phyloP scores from a whole-genome alignment of 2,113 vertebrate genomes.

The Uria lomvia region DNA sequence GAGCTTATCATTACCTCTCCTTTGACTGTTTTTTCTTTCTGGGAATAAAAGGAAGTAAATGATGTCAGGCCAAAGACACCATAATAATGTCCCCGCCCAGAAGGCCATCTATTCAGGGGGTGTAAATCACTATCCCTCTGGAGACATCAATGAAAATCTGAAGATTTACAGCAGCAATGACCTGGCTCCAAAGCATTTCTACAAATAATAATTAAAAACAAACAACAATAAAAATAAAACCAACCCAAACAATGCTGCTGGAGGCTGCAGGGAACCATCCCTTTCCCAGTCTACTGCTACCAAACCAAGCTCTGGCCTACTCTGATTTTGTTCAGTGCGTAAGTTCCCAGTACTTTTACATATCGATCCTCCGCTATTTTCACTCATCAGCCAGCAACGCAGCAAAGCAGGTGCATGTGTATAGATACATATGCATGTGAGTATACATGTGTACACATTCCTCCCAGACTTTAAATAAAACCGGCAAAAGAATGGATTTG shows the following conservation, averaged over 20 bases:
- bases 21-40: not conserved
- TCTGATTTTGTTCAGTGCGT: not conserved
- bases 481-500: not conserved
- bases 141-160: not conserved
- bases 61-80: not conserved
- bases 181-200: not conserved
- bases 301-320: not conserved
- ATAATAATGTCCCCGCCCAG: not conserved
- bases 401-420: not conserved
- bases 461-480: not conserved
- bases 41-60: not conserved
- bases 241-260: not conserved
- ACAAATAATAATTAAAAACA: not conserved
- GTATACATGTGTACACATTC: fast-evolving
- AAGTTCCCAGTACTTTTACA: not conserved
- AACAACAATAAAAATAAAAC: not conserved
- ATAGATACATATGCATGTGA: no score
- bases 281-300: not conserved
- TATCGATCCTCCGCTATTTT: not conserved
- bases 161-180: not conserved
- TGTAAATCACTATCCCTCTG: not conserved
- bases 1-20: not conserved
- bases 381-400: not conserved
- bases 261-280: not conserved
- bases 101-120: not conserved